Conservation (phyloP, 2,797 vertebrate species). For the Bradypodion ventrale region DNA sequence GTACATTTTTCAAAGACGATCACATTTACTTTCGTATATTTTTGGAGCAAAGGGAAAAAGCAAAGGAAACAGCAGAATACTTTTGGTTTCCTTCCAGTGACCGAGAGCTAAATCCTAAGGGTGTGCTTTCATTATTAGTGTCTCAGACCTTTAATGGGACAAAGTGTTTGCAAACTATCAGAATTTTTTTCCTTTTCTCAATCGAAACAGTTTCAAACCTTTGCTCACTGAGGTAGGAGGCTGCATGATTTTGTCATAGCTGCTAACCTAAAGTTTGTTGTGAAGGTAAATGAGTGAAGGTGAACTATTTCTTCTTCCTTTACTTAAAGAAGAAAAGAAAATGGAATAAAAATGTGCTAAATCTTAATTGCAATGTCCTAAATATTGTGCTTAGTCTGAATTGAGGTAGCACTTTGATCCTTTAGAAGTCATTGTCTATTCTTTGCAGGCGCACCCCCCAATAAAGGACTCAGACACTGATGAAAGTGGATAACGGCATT, state of each 20-base stretch:
- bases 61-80: not conserved
- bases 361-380: not conserved
- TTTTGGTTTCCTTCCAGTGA: not conserved
- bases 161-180: too few relatives aligned
- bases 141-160: too few relatives aligned
- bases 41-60: too few relatives aligned
- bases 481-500: too few relatives aligned
- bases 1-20: not conserved
- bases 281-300: not conserved
- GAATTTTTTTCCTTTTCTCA: not conserved
- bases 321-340: not conserved
- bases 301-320: not conserved
- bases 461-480: too few relatives aligned
- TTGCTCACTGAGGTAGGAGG: not conserved
- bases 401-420: not conserved
- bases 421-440: too few relatives aligned
- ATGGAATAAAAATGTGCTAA: not conserved
- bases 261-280: too few relatives aligned
- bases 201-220: not conserved
- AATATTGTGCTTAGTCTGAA: not conserved
- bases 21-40: not conserved
- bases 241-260: not conserved
- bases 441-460: too few relatives aligned
- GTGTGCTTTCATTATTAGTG: too few relatives aligned
- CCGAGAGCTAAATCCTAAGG: not conserved